Conservation (phyloP, 2,888 invertebrate genomes). For the Cremastinae sp. region DNA sequence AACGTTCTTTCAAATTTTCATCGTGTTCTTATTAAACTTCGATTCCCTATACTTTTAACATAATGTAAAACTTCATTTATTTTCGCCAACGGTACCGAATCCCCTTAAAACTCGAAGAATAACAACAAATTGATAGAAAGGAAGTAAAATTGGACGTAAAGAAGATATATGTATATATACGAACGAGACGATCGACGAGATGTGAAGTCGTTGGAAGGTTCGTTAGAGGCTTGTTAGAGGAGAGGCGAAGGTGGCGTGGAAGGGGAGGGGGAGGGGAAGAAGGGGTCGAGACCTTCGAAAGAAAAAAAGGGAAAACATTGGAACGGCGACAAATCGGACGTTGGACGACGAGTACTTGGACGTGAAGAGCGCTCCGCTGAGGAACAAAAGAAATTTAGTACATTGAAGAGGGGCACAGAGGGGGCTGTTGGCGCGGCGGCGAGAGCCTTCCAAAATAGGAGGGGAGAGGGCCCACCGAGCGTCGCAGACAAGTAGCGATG, state of each 20-base stretch:
- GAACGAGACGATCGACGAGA: conserved; percentile 1
- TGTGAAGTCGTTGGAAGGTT: conserved; percentile 46
- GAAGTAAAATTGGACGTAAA: conserved; percentile 23
- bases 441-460: conserved; percentile 5
- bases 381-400: conserved; percentile 76
- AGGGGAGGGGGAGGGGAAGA: conserved; percentile 2
- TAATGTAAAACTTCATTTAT: no score
- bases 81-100: no score
- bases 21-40: no score
- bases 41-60: no score
- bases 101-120: no score
- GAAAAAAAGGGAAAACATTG: conserved; percentile 46
- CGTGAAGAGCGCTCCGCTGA: conserved; percentile 59
- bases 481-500: conserved; percentile 61
- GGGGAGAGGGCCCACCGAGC: conserved; percentile 46
- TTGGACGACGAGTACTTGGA: conserved; percentile 50
- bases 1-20: no score
- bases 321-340: conserved; percentile 60
- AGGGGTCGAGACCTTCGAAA: background rate
- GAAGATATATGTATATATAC: no score
- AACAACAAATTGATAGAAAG: conserved; percentile 7
- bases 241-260: background rate
- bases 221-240: conserved; percentile 28
- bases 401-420: conserved; percentile 47
- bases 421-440: conserved; percentile 31